Conservation (phyloP, 1,140 invertebrate genomes). For the Conus ventricosus region DNA sequence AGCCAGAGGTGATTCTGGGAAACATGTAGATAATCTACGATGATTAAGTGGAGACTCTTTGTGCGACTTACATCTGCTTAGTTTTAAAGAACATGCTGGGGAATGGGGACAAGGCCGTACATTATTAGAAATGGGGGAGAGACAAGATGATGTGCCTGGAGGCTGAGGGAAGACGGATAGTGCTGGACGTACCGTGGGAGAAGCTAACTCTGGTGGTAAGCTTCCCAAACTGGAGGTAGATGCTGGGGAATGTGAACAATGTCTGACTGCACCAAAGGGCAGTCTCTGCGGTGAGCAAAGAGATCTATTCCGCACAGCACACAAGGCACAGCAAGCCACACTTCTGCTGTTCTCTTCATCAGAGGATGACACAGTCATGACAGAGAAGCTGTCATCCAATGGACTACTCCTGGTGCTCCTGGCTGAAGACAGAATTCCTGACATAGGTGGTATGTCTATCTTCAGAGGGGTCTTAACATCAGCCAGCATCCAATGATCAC, state of each 20-base stretch:
- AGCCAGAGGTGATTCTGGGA: background rate
- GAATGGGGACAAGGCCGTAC: background rate
- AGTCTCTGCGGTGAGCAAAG: background rate
- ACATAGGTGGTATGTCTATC: slow-evolving; percentile 16
- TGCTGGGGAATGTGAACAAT: slow-evolving; percentile 8
- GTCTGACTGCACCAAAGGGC: background rate
- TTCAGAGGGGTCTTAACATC: slow-evolving; percentile 24
- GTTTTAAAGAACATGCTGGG: background rate
- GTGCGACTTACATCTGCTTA: background rate
- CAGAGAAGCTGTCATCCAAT: slow-evolving; percentile 23
- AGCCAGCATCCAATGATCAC: background rate
- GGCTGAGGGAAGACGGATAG: background rate
- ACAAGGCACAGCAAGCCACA: slow-evolving; percentile 14
- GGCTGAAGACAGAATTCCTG: background rate
- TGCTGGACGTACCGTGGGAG: background rate
- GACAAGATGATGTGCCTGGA: background rate
- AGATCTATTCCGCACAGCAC: slow-evolving; percentile 2
- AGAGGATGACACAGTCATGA: slow-evolving; percentile 22
- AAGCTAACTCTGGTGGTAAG: background rate
- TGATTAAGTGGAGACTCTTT: background rate
- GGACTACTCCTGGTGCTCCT: slow-evolving; percentile 42
- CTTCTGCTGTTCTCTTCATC: slow-evolving; percentile 12
- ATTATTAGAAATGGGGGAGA: background rate
- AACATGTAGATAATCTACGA: background rate
- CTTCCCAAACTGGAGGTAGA: background rate